Evolutionary conservation across 2,888 invertebrate species (phyloP), one percentile per base, ranked within the genome.

Genomic region (Actias luna): DNA sequence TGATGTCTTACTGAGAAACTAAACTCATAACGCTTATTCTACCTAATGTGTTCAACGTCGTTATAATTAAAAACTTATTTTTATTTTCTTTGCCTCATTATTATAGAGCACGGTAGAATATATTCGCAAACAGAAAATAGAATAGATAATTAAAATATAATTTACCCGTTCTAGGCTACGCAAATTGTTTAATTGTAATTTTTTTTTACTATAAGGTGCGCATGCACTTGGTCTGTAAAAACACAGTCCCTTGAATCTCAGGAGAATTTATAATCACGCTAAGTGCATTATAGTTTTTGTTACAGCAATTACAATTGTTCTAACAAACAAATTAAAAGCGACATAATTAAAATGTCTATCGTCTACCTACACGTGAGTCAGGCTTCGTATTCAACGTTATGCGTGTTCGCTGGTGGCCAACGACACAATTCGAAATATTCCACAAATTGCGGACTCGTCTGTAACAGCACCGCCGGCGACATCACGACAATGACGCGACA

Each of bases 401-500:
- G 59, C 52, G 61, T 69, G 75, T 74, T 84, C 87, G 86, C 85
- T 87, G 90, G 91, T 89, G 89, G 91, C 83, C 89, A 77, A 73
- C 76, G 82, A 73, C 80, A 80, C 80, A 79, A 91, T 90, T 86
- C 83, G 83, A 87, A 87, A 88, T 89, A 91, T 92, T 88, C 83
- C 73, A 83, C 89, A 89, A 92, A 91, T 91, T 89, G 87, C 86
- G 80, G 80, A 84, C 86, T 85, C 79, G 84, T 80, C 77, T 71
- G 75, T 78, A 78, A 76, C 80, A 42, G 42, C 77, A 79, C 39
- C 82, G 83, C 85, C 83, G 67, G 64, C 66, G 65, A 62, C 67
- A 68, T 67, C 63, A 65, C 55, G 39, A 59, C 55, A 59, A 55
- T 55, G 39, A 59, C 57, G 61, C 58, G 55, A 29, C 61, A 22